Evolutionary conservation across 2,888 invertebrate genomes (phyloP).

Genomic region (Furcula furcula): DNA sequence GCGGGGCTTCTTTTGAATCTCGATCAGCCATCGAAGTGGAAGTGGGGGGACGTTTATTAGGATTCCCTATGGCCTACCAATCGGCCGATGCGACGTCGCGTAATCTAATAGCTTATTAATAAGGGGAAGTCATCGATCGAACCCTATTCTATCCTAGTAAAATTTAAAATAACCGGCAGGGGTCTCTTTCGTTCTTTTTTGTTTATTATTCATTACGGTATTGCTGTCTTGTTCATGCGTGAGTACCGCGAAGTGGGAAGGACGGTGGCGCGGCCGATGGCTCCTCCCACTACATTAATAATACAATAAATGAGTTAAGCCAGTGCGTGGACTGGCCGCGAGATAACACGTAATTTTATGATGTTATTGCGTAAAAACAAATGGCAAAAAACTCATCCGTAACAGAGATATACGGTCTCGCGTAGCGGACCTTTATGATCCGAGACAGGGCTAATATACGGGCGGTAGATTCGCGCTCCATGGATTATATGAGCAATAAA

Average conservation of each 20-base stretch:
- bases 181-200: conserved; percentile 56
- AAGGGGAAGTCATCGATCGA: conserved; percentile 71
- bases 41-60: conserved; percentile 78
- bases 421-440: conserved; percentile 65
- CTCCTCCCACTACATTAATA: conserved; percentile 79
- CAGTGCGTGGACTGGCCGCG: conserved; percentile 62
- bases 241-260: conserved; percentile 67
- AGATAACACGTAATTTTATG: conserved; percentile 71
- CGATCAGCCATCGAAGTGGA: conserved; percentile 76
- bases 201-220: conserved; percentile 49
- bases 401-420: conserved; percentile 64
- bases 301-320: conserved; percentile 76
- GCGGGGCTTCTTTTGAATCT: conserved; percentile 80
- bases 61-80: conserved; percentile 79
- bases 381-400: conserved; percentile 65
- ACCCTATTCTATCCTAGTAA: conserved; percentile 76
- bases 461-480: conserved; percentile 60
- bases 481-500: conserved; percentile 69
- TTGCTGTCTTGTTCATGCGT: conserved; percentile 68
- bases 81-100: conserved; percentile 71
- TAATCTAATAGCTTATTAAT: conserved; percentile 82
- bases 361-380: conserved; percentile 75
- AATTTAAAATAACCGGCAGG: conserved; percentile 67
- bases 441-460: conserved; percentile 60
- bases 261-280: conserved; percentile 53